These are phyloP conservation scores for Thermophis baileyi DNA, from an alignment of 2,113 vertebrate genomes.

Conservation along the genomic window DNA sequence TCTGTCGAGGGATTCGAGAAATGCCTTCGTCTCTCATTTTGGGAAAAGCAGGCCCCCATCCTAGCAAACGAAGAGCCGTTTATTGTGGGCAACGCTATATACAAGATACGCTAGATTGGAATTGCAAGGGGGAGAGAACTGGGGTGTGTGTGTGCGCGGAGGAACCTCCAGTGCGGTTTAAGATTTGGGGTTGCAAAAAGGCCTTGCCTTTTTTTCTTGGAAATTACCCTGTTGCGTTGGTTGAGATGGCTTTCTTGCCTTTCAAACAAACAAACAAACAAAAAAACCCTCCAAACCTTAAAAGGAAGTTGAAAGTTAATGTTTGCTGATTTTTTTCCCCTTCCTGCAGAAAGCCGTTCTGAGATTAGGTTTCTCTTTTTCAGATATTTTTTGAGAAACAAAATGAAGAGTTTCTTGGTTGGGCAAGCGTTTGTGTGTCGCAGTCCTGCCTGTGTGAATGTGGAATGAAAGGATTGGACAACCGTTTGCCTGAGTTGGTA, in stretches of 20 bases:
- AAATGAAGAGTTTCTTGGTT: slow-evolving; percentile 46
- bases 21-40: neutral
- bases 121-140: slow-evolving; percentile 14
- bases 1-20: neutral
- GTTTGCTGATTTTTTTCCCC: slow-evolving; percentile 31
- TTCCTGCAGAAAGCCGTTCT: slow-evolving; percentile 41
- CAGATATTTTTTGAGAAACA: slow-evolving; percentile 10
- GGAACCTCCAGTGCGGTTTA: slow-evolving; percentile 56
- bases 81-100: neutral
- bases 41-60: neutral
- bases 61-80: neutral
- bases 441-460: slow-evolving; percentile 2
- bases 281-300: slow-evolving; percentile 37
- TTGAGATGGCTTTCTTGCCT: slow-evolving; percentile 59
- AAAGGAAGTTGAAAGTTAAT: slow-evolving; percentile 71
- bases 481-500: too few species aligned
- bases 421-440: neutral
- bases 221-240: slow-evolving; percentile 57
- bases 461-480: neutral
- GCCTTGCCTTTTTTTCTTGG: slow-evolving; percentile 49
- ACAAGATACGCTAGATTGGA: neutral
- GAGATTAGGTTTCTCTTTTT: slow-evolving; percentile 44
- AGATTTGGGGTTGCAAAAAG: slow-evolving; percentile 41
- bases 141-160: neutral
- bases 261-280: slow-evolving; percentile 23